phyloP scores from a whole-genome alignment of 2,888 invertebrate genomes.

The Xylota segnis region DNA sequence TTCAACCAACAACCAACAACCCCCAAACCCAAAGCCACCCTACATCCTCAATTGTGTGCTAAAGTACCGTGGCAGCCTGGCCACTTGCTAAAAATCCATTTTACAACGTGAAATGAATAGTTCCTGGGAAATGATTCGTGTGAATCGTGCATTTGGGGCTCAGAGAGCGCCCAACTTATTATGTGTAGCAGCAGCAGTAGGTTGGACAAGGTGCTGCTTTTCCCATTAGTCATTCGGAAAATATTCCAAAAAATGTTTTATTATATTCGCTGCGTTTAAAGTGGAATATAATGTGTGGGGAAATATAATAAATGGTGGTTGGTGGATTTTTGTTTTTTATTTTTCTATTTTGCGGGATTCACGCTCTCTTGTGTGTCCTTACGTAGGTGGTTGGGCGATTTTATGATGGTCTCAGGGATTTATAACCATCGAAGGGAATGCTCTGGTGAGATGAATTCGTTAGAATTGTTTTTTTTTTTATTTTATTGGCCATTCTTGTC shows the following conservation, averaged over 20 bases:
- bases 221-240: constrained; percentile 73
- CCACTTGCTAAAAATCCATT: constrained; percentile 70
- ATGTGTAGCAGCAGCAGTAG: constrained; percentile 15
- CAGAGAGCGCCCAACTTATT: constrained; percentile 31
- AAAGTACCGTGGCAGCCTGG: constrained; percentile 67
- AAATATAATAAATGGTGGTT: constrained; percentile 64
- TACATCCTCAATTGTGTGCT: constrained; percentile 5
- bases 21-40: constrained; percentile 2
- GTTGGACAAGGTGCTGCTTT: constrained; percentile 73
- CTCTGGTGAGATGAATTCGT: constrained; percentile 32
- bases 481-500: constrained; percentile 21
- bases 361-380: constrained; percentile 6
- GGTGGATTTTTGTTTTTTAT: constrained; percentile 36
- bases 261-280: constrained; percentile 70
- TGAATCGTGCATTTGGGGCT: constrained; percentile 70
- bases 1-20: no score
- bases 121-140: constrained; percentile 74
- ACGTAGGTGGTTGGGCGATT: constrained; percentile 10
- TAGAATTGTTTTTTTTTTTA: constrained; percentile 2
- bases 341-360: constrained; percentile 10
- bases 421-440: constrained; percentile 39
- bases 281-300: constrained; percentile 53
- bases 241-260: constrained; percentile 69
- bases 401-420: constrained; percentile 55
- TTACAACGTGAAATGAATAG: constrained; percentile 70